A percentile compares a stretch with the other conserved stretches of the same genome.
Evolutionary conservation across 2,888 invertebrate genomes (phyloP).

Genomic region (Mesochorus sp.): DNA sequence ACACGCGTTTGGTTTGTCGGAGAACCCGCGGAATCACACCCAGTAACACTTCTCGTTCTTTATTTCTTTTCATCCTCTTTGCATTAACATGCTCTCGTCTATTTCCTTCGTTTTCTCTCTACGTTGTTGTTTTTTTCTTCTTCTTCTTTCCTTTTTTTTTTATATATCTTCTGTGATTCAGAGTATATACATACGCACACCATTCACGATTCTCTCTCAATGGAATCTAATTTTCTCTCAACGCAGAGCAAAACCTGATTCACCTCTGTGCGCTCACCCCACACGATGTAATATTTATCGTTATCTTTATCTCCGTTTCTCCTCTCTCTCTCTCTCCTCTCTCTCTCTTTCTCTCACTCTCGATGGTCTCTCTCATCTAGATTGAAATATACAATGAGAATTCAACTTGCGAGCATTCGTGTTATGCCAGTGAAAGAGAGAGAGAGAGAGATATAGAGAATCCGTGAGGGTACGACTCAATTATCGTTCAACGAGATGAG

Average conservation of each 20-base stretch:
- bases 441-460: background rate
- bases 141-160: background rate
- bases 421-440: slow-evolving; percentile 40
- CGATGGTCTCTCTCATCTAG: slow-evolving; percentile 55
- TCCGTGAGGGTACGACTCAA: slow-evolving; percentile 53
- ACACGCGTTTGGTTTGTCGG: slow-evolving; percentile 51
- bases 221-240: slow-evolving; percentile 60
- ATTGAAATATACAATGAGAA: slow-evolving; percentile 58
- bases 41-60: slow-evolving; percentile 36
- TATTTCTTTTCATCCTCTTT: slow-evolving; percentile 15
- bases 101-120: slow-evolving; percentile 4
- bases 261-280: slow-evolving; percentile 43
- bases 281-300: slow-evolving; percentile 43
- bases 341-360: background rate
- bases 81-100: slow-evolving; percentile 18
- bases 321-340: slow-evolving; percentile 1
- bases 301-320: slow-evolving; percentile 12
- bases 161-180: background rate
- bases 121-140: slow-evolving; percentile 2
- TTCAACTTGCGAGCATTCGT: slow-evolving; percentile 43
- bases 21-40: slow-evolving; percentile 51
- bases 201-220: slow-evolving; percentile 41
- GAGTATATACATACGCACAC: slow-evolving; percentile 1
- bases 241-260: slow-evolving; percentile 57
- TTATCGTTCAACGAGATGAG: slow-evolving; percentile 51